A percentile compares a stretch with the other conserved stretches of the same genome.
Conservation (phyloP, 2,888 invertebrate species). For the Siphonodentalium dalli region DNA sequence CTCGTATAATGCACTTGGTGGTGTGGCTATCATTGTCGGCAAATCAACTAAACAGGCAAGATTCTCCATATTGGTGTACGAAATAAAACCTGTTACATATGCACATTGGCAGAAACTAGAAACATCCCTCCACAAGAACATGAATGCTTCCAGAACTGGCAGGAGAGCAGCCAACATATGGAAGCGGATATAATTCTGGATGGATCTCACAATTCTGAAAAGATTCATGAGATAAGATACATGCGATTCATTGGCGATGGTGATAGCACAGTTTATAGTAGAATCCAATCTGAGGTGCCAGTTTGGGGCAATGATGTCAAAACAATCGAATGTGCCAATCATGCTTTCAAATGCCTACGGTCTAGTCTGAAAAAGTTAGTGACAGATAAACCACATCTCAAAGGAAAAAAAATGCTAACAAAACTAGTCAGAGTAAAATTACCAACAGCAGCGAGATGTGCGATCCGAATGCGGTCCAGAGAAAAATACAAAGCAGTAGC, state of each 20-base stretch:
- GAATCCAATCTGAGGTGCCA: slow-evolving; percentile 10
- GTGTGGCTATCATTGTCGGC: slow-evolving; percentile 19
- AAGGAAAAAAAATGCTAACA: slow-evolving; percentile 15
- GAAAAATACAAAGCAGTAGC: no score
- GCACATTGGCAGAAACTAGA: background rate
- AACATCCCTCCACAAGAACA: background rate
- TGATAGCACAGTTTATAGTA: slow-evolving; percentile 17
- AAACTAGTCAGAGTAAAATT: slow-evolving; percentile 16
- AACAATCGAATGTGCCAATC: slow-evolving; percentile 25
- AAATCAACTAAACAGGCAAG: slow-evolving; percentile 13
- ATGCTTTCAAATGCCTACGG: slow-evolving; percentile 17
- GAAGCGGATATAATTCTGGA: slow-evolving; percentile 3
- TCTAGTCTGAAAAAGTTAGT: slow-evolving; percentile 18
- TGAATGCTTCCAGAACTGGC: slow-evolving; percentile 19
- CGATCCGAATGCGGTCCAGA: slow-evolving; percentile 20
- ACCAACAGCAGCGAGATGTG: slow-evolving; percentile 21
- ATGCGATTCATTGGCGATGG: slow-evolving; percentile 14
- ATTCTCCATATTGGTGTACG: slow-evolving; percentile 19
- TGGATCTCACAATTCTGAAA: background rate
- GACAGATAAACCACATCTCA: slow-evolving; percentile 10
- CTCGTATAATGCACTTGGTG: slow-evolving; percentile 16
- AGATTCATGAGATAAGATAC: slow-evolving; percentile 3
- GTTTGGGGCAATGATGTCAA: slow-evolving; percentile 18
- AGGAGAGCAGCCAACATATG: slow-evolving; percentile 14
- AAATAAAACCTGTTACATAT: slow-evolving; percentile 20